Base-by-base conservation (phyloP, 2,113 vertebrate species). In the Riparia riparia region DNA sequence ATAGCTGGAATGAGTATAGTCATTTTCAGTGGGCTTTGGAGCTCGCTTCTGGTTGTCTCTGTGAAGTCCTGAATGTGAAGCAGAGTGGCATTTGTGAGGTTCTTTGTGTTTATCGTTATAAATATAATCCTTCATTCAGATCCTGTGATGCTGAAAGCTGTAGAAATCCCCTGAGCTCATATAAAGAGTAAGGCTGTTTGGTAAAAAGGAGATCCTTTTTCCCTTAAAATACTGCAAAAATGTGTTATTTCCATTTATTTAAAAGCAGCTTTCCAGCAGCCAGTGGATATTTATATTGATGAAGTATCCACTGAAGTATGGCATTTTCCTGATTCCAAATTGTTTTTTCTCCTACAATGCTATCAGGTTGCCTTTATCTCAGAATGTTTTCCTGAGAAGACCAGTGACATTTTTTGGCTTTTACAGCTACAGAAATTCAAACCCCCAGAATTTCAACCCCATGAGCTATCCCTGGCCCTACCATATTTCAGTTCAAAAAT, bases 301-400 rank as follows among this genome's bases (percentile, higher is more conserved):
- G 7, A 49, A 82, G 56, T 90, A 90, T 65, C 66, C 54, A 53
- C 21, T 47, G 31, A 44, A 79, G 12, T 73, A 32, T 73, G 24
- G 61, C 44, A 68, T 37, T 90, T 84, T 79, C 49, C 42, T 74
- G 64, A 78, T 91, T 89, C 72, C 65, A 81, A 49, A 26, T 18
- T 57, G 26, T 0, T 74, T 92, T 92, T 93, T 76, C 56, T 95
- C 26, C 49, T 44, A n/a, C 28, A 78, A 28, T 41, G 31, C 28
- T 78, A 49, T 64, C 34, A 81, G 14, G 37, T 84, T 93, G 53
- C 57, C 95, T 95, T 87, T 84, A 94, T 96, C 47, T 86, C 66
- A 80, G 54, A 90, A 65, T 64, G 2, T 66, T 91, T 96, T 91
- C 61, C 51, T 50, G 65, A 82, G 82, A 80, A 86, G 31, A 77